phyloP scores from a whole-genome alignment of 2,888 invertebrate genomes.

The Sisyra terminalis region DNA sequence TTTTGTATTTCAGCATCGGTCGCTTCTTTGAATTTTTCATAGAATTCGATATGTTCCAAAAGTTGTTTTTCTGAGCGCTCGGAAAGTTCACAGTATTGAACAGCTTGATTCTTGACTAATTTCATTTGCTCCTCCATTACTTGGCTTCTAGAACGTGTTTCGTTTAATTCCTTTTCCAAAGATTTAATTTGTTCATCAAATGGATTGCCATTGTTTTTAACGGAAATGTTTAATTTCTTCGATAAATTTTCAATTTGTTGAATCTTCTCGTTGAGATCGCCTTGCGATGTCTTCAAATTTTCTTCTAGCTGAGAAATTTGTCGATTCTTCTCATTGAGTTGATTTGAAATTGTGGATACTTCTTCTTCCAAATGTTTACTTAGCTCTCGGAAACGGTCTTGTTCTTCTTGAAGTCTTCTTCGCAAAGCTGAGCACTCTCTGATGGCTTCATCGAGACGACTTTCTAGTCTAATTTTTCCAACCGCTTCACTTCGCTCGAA shows the following conservation, averaged over 20 bases:
- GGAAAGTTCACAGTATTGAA: conserved; percentile 74
- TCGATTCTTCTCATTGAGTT: conserved; percentile 55
- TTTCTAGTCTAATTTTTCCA: conserved; percentile 54
- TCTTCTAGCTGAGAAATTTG: conserved; percentile 42
- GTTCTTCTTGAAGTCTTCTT: conserved; percentile 65
- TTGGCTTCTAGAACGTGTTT: conserved; percentile 45
- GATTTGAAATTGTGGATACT: conserved; percentile 44
- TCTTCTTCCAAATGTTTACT: conserved; percentile 52
- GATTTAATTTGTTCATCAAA: conserved; percentile 50
- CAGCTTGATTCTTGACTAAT: conserved; percentile 56
- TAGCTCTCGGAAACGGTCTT: conserved; percentile 60
- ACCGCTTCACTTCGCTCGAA: conserved; percentile 74
- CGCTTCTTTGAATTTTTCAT: conserved; percentile 38
- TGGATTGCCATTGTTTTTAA: conserved; percentile 29
- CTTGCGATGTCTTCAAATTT: conserved; percentile 40
- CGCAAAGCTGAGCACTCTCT: conserved; percentile 64
- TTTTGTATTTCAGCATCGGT: conserved; percentile 39
- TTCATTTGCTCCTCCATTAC: conserved; percentile 55
- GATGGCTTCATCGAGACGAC: conserved; percentile 58
- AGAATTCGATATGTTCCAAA: conserved; percentile 40
- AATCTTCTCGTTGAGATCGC: conserved; percentile 40
- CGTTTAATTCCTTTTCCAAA: conserved; percentile 47
- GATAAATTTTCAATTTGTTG: conserved; percentile 49
- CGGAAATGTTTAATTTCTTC: conserved; percentile 42
- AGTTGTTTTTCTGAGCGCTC: conserved; percentile 67